Base-by-base conservation (phyloP, 2,888 invertebrate species). In the Cylloceria caligata region DNA sequence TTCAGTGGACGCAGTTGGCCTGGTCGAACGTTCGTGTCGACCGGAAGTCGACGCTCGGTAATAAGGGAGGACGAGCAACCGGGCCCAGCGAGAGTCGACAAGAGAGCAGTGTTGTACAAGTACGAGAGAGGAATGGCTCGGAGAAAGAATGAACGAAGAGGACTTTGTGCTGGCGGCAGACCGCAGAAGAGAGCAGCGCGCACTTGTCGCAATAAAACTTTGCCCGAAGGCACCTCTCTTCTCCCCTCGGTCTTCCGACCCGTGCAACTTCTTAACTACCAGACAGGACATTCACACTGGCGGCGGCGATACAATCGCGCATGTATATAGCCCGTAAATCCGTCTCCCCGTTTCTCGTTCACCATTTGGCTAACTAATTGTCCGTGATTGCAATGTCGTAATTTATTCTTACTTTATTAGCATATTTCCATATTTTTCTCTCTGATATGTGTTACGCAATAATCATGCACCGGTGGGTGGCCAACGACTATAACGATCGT, bases 121-220 rank as follows among this genome's bases (percentile, higher is more conserved):
- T 36, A 55, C 13, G 16, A 16, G 36, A 55, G 36, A 55, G 57
- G 16, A 27, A n/a, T 16, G 13, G 24, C 67, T 45, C 45, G 36
- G 47, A 64, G 62, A 60, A 68, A 68, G 62, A 55, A 68, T 73
- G 52, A 57, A 74, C 7, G 69, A 45, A 86, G 89, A 89, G 90
- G 89, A 89, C 88, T 86, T 84, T 86, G 69, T 83, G 85, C 86
- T 89, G 89, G 88, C 87, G 81, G 89, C 86, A 84, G 83, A 87
- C 83, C 87, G 89, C 84, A 88, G 89, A 90, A 91, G 89, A 91
- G 90, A 91, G 91, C 91, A 91, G 88, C 87, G 71, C 73, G 89
- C 91, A 91, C 90, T 91, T 91, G 91, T 91, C 89, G 90, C 88
- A 89, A 90, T 91, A 90, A 91, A 90, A 89, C 88, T 88, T 86